Evolutionary conservation across 2,888 invertebrate genomes (phyloP).

Genomic region (Erebia palarica): DNA sequence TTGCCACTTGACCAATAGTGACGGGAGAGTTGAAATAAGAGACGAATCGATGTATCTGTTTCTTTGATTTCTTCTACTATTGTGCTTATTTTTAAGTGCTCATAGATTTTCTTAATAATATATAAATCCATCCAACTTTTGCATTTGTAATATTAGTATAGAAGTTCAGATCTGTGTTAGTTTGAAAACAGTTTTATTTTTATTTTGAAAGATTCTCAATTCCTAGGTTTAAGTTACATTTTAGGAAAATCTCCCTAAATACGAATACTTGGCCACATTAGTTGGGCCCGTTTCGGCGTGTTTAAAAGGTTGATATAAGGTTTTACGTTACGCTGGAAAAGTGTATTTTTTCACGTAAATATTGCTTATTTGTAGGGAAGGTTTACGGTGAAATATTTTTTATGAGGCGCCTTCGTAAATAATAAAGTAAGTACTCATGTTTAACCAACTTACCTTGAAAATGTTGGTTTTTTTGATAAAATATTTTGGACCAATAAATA

Average conservation of each 20-base stretch:
- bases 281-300: slow-evolving; percentile 44
- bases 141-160: too few relatives aligned
- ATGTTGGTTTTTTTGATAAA: background rate
- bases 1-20: too few relatives aligned
- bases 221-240: background rate
- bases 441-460: slow-evolving; percentile 27
- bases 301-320: slow-evolving; percentile 51
- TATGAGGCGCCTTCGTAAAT: slow-evolving; percentile 44
- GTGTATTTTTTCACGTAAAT: slow-evolving; percentile 46
- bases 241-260: background rate
- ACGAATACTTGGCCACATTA: background rate
- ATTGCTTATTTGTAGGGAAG: slow-evolving; percentile 47
- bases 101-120: too few relatives aligned
- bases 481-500: background rate
- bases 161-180: too few relatives aligned
- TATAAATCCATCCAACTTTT: too few relatives aligned
- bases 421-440: slow-evolving; percentile 37
- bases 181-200: too few relatives aligned
- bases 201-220: background rate
- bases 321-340: slow-evolving; percentile 42
- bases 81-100: too few relatives aligned
- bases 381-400: slow-evolving; percentile 43
- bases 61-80: too few relatives aligned
- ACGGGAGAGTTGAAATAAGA: too few relatives aligned
- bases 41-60: too few relatives aligned